Conservation (phyloP, 1,140 invertebrate genomes). For the Zaprionus tsacasi region DNA sequence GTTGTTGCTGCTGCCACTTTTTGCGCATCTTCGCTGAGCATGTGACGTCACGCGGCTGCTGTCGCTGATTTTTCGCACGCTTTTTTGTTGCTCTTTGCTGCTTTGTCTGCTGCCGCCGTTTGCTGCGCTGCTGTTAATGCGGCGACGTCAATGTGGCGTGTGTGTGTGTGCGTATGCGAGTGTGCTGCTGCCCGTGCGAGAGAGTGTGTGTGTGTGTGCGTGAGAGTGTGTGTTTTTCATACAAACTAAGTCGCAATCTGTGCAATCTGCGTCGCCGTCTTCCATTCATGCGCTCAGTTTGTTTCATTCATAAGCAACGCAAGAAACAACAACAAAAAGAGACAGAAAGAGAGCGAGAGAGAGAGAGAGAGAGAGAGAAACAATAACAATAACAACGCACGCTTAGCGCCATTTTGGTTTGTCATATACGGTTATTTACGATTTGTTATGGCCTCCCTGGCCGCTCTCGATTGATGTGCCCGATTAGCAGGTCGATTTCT, state of each 20-base stretch:
- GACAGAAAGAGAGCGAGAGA: not conserved
- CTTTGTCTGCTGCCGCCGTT: slow-evolving; percentile 33
- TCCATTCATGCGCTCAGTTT: slow-evolving; percentile 31
- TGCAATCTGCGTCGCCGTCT: slow-evolving; percentile 27
- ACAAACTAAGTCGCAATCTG: slow-evolving; percentile 45
- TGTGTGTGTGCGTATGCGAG: slow-evolving; percentile 38
- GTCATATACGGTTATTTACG: slow-evolving; percentile 42
- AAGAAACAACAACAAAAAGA: slow-evolving; percentile 13
- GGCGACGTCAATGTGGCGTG: slow-evolving; percentile 39
- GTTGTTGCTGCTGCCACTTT: slow-evolving; percentile 42
- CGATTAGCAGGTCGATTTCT: slow-evolving; percentile 30
- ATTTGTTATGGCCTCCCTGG: slow-evolving; percentile 42
- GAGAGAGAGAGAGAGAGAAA: not conserved
- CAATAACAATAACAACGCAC: slow-evolving; percentile 24
- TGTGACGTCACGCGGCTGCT: slow-evolving; percentile 45
- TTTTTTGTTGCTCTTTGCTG: slow-evolving; percentile 5
- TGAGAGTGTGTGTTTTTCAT: slow-evolving; percentile 33
- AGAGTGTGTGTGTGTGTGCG: slow-evolving; percentile 35
- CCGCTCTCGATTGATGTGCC: slow-evolving; percentile 46
- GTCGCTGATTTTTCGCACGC: slow-evolving; percentile 4
- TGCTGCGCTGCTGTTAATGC: slow-evolving; percentile 71
- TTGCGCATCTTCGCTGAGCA: slow-evolving; percentile 52
- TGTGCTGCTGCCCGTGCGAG: not conserved
- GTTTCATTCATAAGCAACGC: slow-evolving; percentile 42
- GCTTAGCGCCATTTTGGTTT: slow-evolving; percentile 48